Conservation (phyloP, 2,113 vertebrate species). For the Saimiri boliviensis region DNA sequence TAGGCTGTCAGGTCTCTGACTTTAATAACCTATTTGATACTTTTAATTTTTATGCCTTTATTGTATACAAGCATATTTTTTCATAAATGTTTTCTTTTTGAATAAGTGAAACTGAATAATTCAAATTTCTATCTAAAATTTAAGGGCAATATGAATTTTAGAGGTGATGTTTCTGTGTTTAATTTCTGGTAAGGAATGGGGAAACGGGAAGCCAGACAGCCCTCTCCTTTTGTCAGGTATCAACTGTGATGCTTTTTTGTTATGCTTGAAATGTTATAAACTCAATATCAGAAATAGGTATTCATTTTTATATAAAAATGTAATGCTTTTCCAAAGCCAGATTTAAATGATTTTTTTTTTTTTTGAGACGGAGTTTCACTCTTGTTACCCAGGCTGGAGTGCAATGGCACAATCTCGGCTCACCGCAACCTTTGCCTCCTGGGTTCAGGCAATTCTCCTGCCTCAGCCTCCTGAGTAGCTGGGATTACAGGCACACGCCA, state of each 20-base stretch:
- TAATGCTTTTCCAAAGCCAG: neutral
- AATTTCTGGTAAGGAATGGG: neutral
- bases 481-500: too few species aligned
- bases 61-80: neutral
- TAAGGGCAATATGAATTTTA: neutral
- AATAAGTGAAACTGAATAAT: neutral
- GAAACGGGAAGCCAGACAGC: neutral
- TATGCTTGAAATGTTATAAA: neutral
- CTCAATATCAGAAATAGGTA: neutral
- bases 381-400: too few species aligned
- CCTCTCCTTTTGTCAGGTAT: neutral
- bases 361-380: too few species aligned
- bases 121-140: neutral
- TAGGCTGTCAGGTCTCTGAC: neutral
- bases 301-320: neutral
- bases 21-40: neutral
- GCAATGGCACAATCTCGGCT: too few species aligned
- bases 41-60: neutral
- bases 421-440: too few species aligned
- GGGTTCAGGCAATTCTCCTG: too few species aligned
- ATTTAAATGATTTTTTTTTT: neutral
- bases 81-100: neutral
- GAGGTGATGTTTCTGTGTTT: neutral
- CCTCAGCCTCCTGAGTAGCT: too few species aligned
- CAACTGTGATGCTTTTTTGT: neutral